These are phyloP conservation scores for Anhinga rufa DNA, from an alignment of 2,113 vertebrate species.

Conservation along the genomic window DNA sequence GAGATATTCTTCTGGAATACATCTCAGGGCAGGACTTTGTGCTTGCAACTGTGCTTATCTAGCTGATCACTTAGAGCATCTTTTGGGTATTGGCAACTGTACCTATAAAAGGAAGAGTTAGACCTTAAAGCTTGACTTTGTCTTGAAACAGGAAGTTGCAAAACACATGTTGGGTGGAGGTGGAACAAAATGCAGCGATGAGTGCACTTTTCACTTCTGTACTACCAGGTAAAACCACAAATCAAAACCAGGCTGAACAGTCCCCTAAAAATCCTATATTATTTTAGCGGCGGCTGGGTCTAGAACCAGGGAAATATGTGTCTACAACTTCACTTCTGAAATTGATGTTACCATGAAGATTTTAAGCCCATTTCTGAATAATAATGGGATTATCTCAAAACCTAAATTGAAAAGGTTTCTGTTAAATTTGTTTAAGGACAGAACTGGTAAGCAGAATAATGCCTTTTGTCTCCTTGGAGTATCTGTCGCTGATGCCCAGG, in stretches of 20 bases:
- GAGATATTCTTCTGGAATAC: not conserved
- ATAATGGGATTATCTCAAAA: not conserved
- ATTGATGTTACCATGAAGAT: not conserved
- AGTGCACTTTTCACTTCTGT: not conserved
- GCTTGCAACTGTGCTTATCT: not conserved
- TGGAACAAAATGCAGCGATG: not conserved
- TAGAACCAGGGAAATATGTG: not conserved
- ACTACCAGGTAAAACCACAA: not conserved
- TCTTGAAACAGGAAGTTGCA: not conserved
- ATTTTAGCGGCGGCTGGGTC: not conserved
- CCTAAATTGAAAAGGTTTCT: not conserved
- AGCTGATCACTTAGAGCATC: not conserved
- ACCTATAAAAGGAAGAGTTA: not conserved
- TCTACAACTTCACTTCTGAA: not conserved
- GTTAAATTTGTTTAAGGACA: not conserved
- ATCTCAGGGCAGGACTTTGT: not conserved
- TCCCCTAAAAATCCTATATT: not conserved
- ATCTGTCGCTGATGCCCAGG: not conserved
- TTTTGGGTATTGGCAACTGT: not conserved
- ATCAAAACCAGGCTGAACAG: not conserved
- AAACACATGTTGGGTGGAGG: not conserved
- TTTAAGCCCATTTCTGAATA: not conserved
- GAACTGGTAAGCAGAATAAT: not conserved
- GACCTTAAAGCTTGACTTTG: not conserved
- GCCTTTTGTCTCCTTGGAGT: not conserved